Base-by-base conservation (phyloP, 2,888 invertebrate genomes). In the Lasioglossum zephyrum region DNA sequence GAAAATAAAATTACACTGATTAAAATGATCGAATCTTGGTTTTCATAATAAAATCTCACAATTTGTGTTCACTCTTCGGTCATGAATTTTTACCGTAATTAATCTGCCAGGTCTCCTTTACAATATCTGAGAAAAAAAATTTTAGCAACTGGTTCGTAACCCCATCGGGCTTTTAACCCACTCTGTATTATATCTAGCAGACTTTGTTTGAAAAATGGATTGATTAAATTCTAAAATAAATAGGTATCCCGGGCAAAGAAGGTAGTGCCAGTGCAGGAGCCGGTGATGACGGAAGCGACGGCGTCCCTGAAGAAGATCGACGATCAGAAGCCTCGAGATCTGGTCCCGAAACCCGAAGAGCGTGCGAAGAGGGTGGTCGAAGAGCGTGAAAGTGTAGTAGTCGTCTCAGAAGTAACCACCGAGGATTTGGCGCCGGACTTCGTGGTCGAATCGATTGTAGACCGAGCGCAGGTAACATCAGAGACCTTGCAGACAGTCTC, bases 261-360 rank as follows among this genome's bases (percentile, higher is more conserved):
- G 39, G 94, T 96, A 69, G 93, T 97, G 8, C 96, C 96, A 66
- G 95, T 97, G 85, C 96, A 96, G 89, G 96, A 97, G 88, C 95
- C 96, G 69, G 95, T 97, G 22, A 95, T 96, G 92, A 96, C 96
- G 2, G 96, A 96, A 87, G 96, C 97, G 76, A 95, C 96, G n/a
- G 96, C 97, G 81, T 96, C 96, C 1, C 95, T 96, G 88, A 97
- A 97, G 92, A 97, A 96, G 91, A 95, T 96, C 70, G 97, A 97
- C 88, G 96, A 96, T 85, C 73, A 81, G 36, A 96, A 96, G 90
- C 92, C 94, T 22, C 94, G 94, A 80, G 95, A 95, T 87, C 89
- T 93, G 57, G 90, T 93, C 79, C 95, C 96, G 6, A 94, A 95
- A 88, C 88, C 92, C 22, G 93, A 95, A 79, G 95, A 96, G 90